phyloP scores from a whole-genome alignment of 2,113 vertebrate species.

The Symphodus melops region DNA sequence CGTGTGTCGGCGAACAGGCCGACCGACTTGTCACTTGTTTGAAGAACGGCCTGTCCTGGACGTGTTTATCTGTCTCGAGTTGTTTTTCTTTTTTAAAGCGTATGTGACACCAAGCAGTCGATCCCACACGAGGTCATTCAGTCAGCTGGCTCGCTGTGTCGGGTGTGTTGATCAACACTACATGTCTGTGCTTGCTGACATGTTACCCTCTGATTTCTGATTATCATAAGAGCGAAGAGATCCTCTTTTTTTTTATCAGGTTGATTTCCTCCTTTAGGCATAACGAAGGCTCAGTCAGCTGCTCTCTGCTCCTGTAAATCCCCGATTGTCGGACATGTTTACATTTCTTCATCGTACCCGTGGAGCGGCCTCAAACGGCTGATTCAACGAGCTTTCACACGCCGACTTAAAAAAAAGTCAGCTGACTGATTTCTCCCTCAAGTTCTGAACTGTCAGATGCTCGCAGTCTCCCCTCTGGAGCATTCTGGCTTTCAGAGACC shows the following conservation, averaged over 20 bases:
- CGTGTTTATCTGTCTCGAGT: background rate
- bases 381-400: background rate
- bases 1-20: background rate
- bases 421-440: constrained; percentile 33
- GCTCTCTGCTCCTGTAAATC: too few relatives aligned
- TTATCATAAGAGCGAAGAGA: too few relatives aligned
- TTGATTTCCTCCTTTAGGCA: too few relatives aligned
- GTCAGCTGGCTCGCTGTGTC: too few relatives aligned
- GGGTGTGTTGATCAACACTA: too few relatives aligned
- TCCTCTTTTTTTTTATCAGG: too few relatives aligned
- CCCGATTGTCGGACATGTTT: too few relatives aligned
- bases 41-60: background rate
- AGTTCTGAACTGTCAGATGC: constrained; percentile 58
- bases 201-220: too few relatives aligned
- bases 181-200: too few relatives aligned
- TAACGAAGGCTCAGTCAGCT: too few relatives aligned
- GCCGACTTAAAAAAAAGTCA: background rate
- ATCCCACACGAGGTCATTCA: too few relatives aligned
- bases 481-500: constrained; percentile 63
- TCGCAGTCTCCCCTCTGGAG: constrained; percentile 70
- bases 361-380: background rate
- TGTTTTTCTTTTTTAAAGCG: background rate
- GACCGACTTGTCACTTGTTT: background rate
- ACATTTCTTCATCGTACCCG: too few relatives aligned
- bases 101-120: background rate